Evolutionary conservation across 2,888 invertebrate genomes (phyloP).

Genomic region (Amphipoea oculea): DNA sequence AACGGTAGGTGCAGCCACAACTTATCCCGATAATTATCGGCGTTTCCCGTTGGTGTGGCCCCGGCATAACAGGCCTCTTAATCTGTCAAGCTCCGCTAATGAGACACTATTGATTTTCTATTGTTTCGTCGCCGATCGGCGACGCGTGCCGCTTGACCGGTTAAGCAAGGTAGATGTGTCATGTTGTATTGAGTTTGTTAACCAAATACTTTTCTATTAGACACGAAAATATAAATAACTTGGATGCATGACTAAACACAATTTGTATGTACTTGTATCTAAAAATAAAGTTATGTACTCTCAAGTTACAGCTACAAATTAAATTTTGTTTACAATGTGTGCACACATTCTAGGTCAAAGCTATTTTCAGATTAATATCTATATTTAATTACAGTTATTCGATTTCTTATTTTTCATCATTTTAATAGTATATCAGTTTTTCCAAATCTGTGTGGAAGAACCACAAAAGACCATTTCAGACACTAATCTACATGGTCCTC

Average conservation of each 20-base stretch:
- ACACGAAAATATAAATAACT: not conserved
- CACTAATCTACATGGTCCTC: not conserved
- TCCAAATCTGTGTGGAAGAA: not conserved
- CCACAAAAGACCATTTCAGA: not conserved
- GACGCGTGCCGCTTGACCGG: too few relatives aligned
- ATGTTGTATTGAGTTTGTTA: not conserved
- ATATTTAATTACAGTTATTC: not conserved
- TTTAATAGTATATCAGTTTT: not conserved
- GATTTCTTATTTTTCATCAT: not conserved
- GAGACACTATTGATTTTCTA: too few relatives aligned
- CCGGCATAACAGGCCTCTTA: too few relatives aligned
- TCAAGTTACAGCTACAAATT: constrained; percentile 16
- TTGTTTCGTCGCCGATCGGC: too few relatives aligned
- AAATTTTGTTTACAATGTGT: constrained; percentile 23
- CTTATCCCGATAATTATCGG: too few relatives aligned
- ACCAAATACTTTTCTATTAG: not conserved
- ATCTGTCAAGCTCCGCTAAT: too few relatives aligned
- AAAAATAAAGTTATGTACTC: constrained; percentile 28
- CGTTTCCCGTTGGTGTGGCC: too few relatives aligned
- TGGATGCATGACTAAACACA: constrained; percentile 12
- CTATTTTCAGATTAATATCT: constrained; percentile 28
- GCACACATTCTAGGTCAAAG: constrained; percentile 14
- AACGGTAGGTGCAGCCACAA: too few relatives aligned
- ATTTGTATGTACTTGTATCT: not conserved
- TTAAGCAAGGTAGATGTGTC: not conserved